A percentile compares a stretch with the other conserved stretches of the same genome.
These are phyloP conservation scores for Lineus longissimus DNA, from an alignment of 1,140 invertebrate genomes.

Conservation along the genomic window DNA sequence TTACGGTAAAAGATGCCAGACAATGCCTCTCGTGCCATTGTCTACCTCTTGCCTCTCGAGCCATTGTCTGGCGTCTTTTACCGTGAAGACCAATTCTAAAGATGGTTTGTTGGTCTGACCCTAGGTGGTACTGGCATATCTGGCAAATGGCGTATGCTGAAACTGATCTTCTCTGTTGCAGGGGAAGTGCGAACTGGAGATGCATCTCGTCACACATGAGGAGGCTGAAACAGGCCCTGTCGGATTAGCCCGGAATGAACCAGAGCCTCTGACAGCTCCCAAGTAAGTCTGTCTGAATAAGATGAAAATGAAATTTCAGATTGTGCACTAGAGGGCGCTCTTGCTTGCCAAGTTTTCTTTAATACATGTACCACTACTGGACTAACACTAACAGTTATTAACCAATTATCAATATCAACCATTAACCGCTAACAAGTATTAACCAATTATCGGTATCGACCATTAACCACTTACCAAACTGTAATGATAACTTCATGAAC, in stretches of 20 bases:
- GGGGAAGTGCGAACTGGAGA: conserved; percentile 85
- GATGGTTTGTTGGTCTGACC: too few relatives aligned
- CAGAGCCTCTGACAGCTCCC: conserved; percentile 78
- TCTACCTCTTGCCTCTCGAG: too few relatives aligned
- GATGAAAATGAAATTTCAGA: too few relatives aligned
- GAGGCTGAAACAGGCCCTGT: conserved; percentile 80
- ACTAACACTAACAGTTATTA: not conserved
- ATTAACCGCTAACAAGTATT: not conserved
- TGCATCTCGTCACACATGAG: conserved; percentile 75
- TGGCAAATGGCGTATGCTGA: not conserved
- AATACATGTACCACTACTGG: not conserved
- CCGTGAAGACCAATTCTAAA: too few relatives aligned
- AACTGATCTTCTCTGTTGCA: conserved; percentile 29
- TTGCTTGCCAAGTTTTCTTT: not conserved
- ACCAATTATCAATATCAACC: not conserved
- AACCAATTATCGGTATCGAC: not conserved
- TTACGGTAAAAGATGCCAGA: too few relatives aligned
- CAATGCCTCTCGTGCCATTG: too few relatives aligned
- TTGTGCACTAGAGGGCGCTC: too few relatives aligned
- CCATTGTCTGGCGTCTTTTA: too few relatives aligned
- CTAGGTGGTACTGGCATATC: too few relatives aligned
- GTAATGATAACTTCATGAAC: too few relatives aligned
- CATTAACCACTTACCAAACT: too few relatives aligned
- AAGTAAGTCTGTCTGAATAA: conserved; percentile 65
- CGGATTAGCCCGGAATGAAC: conserved; percentile 74